Evolutionary conservation across 1,140 invertebrate genomes (phyloP).

Genomic region (Solenopsis invicta): DNA sequence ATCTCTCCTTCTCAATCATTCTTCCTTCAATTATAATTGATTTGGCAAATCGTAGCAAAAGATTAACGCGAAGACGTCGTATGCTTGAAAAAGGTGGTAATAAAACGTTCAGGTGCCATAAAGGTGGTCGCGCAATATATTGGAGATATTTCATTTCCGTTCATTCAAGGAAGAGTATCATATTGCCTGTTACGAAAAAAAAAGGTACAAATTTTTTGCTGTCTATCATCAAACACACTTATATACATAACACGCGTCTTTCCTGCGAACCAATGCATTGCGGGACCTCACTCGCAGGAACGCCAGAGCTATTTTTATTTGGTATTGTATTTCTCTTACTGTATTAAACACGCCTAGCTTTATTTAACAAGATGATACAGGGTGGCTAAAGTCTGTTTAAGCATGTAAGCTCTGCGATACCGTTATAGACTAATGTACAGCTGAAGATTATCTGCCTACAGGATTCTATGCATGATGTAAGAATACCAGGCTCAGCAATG

Average conservation of each 20-base stretch:
- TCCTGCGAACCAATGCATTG: slow-evolving; percentile 53
- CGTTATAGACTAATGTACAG: slow-evolving; percentile 78
- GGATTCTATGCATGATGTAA: slow-evolving; percentile 55
- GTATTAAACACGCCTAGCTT: slow-evolving; percentile 87
- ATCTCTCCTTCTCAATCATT: neutral
- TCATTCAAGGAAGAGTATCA: neutral
- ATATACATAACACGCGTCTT: neutral
- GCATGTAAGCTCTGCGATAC: slow-evolving; percentile 80
- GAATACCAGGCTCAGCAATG: slow-evolving; percentile 31
- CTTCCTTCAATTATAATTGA: neutral
- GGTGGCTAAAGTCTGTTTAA: slow-evolving; percentile 83
- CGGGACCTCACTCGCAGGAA: slow-evolving; percentile 63
- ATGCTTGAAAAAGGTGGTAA: slow-evolving; percentile 69
- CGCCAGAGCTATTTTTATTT: slow-evolving; percentile 40
- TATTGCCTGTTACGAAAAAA: neutral
- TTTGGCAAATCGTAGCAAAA: neutral
- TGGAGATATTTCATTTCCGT: slow-evolving; percentile 40
- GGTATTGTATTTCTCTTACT: slow-evolving; percentile 65
- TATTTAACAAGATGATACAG: slow-evolving; percentile 86
- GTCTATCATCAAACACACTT: neutral
- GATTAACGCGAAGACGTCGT: neutral
- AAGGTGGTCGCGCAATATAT: slow-evolving; percentile 73
- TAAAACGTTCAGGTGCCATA: slow-evolving; percentile 66
- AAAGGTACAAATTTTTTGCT: neutral
- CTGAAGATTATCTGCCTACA: slow-evolving; percentile 75